phyloP scores from a whole-genome alignment of 2,113 vertebrate genomes.

The Epinephelus lanceolatus region DNA sequence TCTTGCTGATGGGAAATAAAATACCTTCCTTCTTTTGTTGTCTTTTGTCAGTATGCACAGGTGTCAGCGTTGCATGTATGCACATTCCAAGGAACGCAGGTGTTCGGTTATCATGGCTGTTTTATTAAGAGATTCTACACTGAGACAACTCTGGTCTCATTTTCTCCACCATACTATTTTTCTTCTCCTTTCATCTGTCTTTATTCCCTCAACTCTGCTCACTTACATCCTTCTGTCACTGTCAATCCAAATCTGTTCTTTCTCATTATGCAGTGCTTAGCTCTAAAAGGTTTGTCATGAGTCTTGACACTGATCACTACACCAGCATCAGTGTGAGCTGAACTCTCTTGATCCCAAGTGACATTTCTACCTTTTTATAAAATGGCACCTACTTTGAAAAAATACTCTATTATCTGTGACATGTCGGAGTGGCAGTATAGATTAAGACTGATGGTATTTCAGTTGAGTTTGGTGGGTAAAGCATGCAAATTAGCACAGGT shows the following conservation, averaged over 20 bases:
- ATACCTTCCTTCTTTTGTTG: slow-evolving; percentile 15
- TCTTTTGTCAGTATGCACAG: slow-evolving; percentile 21
- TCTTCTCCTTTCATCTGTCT: slow-evolving; percentile 12
- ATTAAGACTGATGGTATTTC: no score
- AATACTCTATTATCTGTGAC: not conserved
- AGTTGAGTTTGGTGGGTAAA: no score
- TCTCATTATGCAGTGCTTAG: not conserved
- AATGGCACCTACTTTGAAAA: not conserved
- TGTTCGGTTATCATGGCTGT: slow-evolving; percentile 48
- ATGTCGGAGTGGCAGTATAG: not conserved
- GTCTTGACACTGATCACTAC: slow-evolving; percentile 4
- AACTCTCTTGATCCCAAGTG: not conserved
- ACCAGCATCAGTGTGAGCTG: not conserved
- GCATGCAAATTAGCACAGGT: no score
- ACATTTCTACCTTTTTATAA: not conserved
- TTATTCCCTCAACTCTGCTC: slow-evolving; percentile 5
- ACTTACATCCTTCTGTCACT: slow-evolving; percentile 12
- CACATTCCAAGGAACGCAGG: slow-evolving; percentile 38
- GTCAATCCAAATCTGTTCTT: not conserved
- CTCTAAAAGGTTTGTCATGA: not conserved
- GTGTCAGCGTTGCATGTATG: slow-evolving; percentile 8
- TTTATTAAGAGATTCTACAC: slow-evolving; percentile 45
- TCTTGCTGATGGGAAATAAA: slow-evolving; percentile 14
- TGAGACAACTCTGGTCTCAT: slow-evolving; percentile 19
- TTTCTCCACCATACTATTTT: slow-evolving; percentile 8